These are phyloP conservation scores for Chloromyia formosa DNA, from an alignment of 2,888 invertebrate genomes.

Conservation along the genomic window DNA sequence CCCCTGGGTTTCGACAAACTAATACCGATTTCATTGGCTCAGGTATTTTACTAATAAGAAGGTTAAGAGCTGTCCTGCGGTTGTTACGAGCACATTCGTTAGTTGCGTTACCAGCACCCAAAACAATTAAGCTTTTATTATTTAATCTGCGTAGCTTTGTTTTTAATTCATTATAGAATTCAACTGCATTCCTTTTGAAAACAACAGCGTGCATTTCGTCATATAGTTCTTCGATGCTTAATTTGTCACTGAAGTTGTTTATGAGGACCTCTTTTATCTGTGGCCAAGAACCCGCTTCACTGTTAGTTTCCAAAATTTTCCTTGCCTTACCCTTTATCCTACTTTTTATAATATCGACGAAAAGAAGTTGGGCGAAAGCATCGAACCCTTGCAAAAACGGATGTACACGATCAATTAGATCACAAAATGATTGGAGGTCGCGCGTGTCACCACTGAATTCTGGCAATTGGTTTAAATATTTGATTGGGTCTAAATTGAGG, in stretches of 20 bases:
- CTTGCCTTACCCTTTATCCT: neutral
- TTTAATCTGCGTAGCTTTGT: neutral
- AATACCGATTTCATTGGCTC: too few relatives aligned
- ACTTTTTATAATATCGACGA: neutral
- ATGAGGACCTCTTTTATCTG: conserved; percentile 22
- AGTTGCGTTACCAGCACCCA: neutral
- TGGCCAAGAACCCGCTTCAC: neutral
- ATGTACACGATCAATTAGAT: neutral
- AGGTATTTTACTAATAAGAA: conserved; percentile 34
- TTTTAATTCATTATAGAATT: conserved; percentile 35
- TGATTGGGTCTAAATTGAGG: conserved; percentile 3
- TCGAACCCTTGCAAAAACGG: neutral
- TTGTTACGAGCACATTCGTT: neutral
- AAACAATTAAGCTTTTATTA: conserved; percentile 2
- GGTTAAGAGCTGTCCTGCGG: neutral
- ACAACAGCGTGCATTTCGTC: neutral
- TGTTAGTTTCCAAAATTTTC: neutral
- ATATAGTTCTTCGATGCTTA: conserved; percentile 19
- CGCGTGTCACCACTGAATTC: neutral
- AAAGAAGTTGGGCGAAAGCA: neutral
- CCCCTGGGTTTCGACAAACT: conserved; percentile 4
- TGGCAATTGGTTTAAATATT: neutral
- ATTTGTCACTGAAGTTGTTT: conserved; percentile 23
- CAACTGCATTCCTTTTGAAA: conserved; percentile 7
- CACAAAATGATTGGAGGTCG: neutral